Base-by-base conservation (phyloP, 1,140 invertebrate genomes). In the Procambarus virginalis region DNA sequence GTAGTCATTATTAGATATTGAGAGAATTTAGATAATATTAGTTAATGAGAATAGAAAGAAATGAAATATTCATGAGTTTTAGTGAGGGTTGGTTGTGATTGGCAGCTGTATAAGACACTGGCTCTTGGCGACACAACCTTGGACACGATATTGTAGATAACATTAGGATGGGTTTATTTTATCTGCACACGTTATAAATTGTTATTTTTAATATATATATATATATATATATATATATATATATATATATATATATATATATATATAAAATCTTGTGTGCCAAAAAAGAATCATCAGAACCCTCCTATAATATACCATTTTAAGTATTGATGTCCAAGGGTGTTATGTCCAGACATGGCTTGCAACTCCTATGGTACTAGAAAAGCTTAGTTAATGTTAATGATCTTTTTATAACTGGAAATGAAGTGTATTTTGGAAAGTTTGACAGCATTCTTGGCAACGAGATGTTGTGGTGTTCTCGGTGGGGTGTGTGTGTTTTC, bases 381-480 rank as follows among this genome's bases (percentile, higher is more conserved):
- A 73, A 22, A 73, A 73, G 68, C 34, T 73, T 73, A 73, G 68
- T 34, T 73, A 73, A 73, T 73, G 68, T 34, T 73, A 73, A 73
- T 73, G 68, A 34, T 73, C n/a, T 73, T 73, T 34, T 34, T 73
- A 20, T 73, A 73, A 45, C 22, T 73, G 68, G 68, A 22, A 73
- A 73, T 73, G 34, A 34, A 73, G 2, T 73, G 68, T 46, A 82
- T 82, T 64, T 82, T 82, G 34, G 5, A 82, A 82, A 45, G 17
- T 64, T 20, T 34, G 68, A 60, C 34, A 82, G 14, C 51, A 68
- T 14, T 14, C 58, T 82, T 14, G 45, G 80, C 68, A 48, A 68
- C 34, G 10, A 73, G 68, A 73, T 73, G 78, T 84, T 84, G 73
- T 85, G 70, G 83, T 75, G 70, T 58, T 58, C 49, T 46, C 77